Conservation (phyloP, 2,113 vertebrate species). For the Piprites chloris region DNA sequence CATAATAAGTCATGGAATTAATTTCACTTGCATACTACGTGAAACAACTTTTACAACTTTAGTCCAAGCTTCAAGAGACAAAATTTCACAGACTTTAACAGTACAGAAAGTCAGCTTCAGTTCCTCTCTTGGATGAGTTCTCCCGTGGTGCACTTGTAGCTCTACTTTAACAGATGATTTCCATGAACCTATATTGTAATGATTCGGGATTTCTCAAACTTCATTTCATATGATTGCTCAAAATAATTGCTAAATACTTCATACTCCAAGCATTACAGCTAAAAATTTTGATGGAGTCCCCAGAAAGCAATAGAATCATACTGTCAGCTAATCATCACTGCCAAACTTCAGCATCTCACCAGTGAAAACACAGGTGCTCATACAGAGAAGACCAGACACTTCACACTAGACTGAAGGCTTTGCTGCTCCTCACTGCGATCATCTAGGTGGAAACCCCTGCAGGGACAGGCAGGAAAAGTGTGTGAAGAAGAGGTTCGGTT, state of each 20-base stretch:
- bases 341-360: neutral
- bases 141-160: neutral
- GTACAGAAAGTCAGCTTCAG: neutral
- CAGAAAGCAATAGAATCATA: neutral
- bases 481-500: neutral
- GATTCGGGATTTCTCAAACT: neutral
- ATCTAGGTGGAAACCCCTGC: neutral
- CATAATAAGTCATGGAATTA: neutral
- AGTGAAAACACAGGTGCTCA: neutral
- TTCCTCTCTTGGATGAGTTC: neutral
- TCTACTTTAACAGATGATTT: neutral
- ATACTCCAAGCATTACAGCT: neutral
- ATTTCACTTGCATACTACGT: neutral
- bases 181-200: neutral
- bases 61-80: neutral
- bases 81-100: neutral
- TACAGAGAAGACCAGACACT: neutral
- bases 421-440: neutral
- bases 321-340: neutral
- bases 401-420: neutral
- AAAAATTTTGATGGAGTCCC: neutral
- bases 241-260: neutral
- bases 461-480: neutral
- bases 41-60: neutral
- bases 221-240: neutral